Evolutionary conservation across 2,797 vertebrate species (phyloP).

Genomic region (Halcyon leucocephala): DNA sequence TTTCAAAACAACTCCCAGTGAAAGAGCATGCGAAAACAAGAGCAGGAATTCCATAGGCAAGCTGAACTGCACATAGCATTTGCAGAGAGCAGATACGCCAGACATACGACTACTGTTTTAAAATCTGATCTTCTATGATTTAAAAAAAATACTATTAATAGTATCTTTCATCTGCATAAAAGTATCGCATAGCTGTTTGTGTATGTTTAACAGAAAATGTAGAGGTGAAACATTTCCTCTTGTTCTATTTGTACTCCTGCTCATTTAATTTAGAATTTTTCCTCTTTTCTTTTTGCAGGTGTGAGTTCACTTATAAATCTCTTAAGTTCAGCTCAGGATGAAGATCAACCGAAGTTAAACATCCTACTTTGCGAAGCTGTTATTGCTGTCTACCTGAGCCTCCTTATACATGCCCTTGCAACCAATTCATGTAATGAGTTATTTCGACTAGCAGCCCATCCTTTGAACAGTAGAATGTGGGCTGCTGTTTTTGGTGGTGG

Average conservation of each 20-base stretch:
- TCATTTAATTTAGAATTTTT: not conserved
- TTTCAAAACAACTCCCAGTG: not conserved
- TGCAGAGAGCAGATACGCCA: not conserved
- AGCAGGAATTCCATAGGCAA: not conserved
- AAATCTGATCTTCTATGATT: not conserved
- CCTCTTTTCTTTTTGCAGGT: constrained; percentile 77
- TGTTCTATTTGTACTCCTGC: not conserved
- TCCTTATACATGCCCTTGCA: constrained; percentile 94
- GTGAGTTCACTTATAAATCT: constrained; percentile 95
- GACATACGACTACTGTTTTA: not conserved
- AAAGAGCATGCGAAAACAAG: not conserved
- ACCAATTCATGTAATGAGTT: constrained; percentile 93
- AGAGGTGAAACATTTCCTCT: not conserved
- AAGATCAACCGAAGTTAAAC: constrained; percentile 92
- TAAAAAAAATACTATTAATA: not conserved
- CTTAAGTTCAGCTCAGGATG: constrained; percentile 90
- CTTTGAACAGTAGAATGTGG: constrained; percentile 96
- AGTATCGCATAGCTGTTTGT: not conserved
- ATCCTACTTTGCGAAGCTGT: constrained; percentile 95
- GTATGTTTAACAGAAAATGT: not conserved
- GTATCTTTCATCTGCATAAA: not conserved
- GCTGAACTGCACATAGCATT: not conserved
- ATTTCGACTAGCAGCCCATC: constrained; percentile 95
- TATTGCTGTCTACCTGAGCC: constrained; percentile 93
- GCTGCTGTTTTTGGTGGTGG: constrained; percentile 96